Evolutionary conservation across 2,797 vertebrate species (phyloP), one percentile per base, ranked within the genome.

Genomic region (Lepilemur ruficaudatus): DNA sequence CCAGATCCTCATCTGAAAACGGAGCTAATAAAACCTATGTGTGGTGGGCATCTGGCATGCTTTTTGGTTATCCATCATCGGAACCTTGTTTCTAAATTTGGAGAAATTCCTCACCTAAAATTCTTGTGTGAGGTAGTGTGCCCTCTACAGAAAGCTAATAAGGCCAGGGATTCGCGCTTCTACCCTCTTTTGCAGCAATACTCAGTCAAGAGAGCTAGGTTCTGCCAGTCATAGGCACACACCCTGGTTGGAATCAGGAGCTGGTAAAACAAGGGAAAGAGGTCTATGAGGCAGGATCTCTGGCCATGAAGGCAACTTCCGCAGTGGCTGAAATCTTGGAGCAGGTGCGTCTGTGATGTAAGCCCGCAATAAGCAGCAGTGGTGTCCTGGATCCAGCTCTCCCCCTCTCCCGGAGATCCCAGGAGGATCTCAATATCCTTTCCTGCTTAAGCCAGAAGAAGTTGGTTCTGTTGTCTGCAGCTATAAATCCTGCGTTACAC

Each of bases 1-100:
- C 55, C 78, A 76, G 69, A 63, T 91, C 50, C 65, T 91, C 76
- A 59, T 84, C 70, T 78, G 22, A 92, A 93, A 78, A 82, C 59
- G 32, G 48, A 93, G 38, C 38, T 94, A 88, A 84, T 73, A 22
- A 90, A 88, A 72, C 4, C 35, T 28, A 35, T 13, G 30, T n/a
- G n/a, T 48, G 55, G 30, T 67, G 50, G 48, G 38, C 69, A 86
- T 48, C 55, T 46, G 23, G 67, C 41, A 46, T n/a, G 25, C 3
- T 50, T 28, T 93, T 59, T 85, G 30, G 30, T 38, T 59, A 75
- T 38, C 72, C 18, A 65, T 72, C 43, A 35, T 3, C 41, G 35
- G 28, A 94, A 30, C 35, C 2, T 6, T 32, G 18, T 89, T 81
- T 43, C 72, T 76, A 63, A 85, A 86, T 87, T 35, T 85, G 32